Evolutionary conservation across 92 coral and sea anemone genomes (phyloP).

Genomic region (Parazoanthus atlanticus): DNA sequence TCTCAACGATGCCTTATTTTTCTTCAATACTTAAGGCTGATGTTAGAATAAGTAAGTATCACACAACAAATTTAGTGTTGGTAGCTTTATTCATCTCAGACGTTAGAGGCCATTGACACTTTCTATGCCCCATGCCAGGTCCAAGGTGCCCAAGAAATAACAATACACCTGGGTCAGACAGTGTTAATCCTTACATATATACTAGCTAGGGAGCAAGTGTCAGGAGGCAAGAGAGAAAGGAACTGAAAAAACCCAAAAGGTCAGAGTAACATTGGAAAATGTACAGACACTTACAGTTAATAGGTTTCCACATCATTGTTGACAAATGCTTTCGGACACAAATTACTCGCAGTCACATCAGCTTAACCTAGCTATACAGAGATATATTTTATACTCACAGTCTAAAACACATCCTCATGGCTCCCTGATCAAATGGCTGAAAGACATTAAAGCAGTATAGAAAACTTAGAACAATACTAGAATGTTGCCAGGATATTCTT

Average conservation of each 20-base stretch:
- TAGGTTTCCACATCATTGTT: neutral
- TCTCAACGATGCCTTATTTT: neutral
- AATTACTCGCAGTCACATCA: too few relatives aligned
- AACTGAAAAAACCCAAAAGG: neutral
- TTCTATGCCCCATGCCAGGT: too few relatives aligned
- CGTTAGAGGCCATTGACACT: too few relatives aligned
- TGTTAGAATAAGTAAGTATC: neutral
- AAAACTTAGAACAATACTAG: neutral
- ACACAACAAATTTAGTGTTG: neutral
- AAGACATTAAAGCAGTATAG: conserved; percentile 26
- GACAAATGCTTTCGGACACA: neutral
- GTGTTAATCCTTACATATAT: too few relatives aligned
- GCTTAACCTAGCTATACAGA: neutral
- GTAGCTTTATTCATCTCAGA: too few relatives aligned
- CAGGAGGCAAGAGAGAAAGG: neutral
- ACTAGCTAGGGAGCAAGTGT: neutral
- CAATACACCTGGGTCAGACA: neutral
- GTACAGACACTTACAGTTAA: neutral
- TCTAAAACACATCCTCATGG: conserved; percentile 95
- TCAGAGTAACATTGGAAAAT: neutral
- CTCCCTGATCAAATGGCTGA: conserved; percentile 99
- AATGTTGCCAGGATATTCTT: neutral
- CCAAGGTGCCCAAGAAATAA: neutral
- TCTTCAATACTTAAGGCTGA: neutral
- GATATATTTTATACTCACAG: conserved; percentile 67